Base-by-base conservation (phyloP, 2,888 invertebrate species). In the Hyalella azteca region DNA sequence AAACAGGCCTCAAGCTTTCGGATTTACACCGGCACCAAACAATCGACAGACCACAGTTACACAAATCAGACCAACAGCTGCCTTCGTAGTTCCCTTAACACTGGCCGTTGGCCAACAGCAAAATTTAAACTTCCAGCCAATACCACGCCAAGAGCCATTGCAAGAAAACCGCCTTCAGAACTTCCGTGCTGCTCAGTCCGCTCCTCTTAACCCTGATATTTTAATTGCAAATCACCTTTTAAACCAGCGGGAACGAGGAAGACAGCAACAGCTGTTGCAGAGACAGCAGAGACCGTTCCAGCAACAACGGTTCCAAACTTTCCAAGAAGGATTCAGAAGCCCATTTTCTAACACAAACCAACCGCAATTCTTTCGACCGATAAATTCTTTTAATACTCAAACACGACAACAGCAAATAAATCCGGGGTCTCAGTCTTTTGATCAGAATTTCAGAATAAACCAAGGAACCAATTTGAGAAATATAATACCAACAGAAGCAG, bases 241-340 rank as follows among this genome's bases (percentile, higher is more conserved):
- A 32, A 32, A 36, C 7, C 66, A 66, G 29, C 7, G 29, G 19
- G 66, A 66, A 36, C 66, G n/a, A 36, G 66, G 36, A 29, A 15
- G 19, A 36, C 66, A 66, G 26, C 66, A 59, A 22, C 29, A 29
- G 59, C 5, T 66, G 19, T 19, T 66, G 7, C 66, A 66, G 66
- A 36, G 66, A 36, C 66, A 66, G 19, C 66, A 66, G 4, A 66
- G 66, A 36, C 19, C 36, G 19, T 66, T 66, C 66, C 66, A 66
- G n/a, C 36, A 36, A 66, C 66, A 32, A 36, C 36, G 15, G 36
- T 32, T 36, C n/a, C 66, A 36, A 66, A 66, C 11, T 36, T 66
- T 66, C 39, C 66, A 66, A 36, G 36, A 32, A n/a, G 29, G 7
- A 32, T 66, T 66, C 54, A 22, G 11, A 54, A 54, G 29, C 13